phyloP scores from a whole-genome alignment of 2,113 vertebrate species.

The Mirza zaza region DNA sequence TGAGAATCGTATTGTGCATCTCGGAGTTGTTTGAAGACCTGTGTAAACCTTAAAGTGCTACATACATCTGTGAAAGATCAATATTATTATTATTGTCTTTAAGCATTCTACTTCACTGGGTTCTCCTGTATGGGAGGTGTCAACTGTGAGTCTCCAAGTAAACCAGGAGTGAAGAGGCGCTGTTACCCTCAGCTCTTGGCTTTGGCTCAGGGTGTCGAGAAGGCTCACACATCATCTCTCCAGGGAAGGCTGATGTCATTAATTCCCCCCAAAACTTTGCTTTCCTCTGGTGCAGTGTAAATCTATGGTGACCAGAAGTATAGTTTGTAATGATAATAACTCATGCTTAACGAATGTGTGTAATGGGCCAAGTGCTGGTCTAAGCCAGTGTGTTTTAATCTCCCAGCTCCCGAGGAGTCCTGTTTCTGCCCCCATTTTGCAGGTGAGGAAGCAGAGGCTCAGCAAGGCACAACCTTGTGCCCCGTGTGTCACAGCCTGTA shows the following conservation, averaged over 20 bases:
- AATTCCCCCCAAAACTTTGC: neutral
- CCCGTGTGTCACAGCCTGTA: neutral
- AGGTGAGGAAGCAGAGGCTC: neutral
- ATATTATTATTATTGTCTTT: neutral
- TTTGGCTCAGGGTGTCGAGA: neutral
- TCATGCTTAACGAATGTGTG: neutral
- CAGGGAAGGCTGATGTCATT: neutral
- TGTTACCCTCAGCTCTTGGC: neutral
- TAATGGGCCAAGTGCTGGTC: neutral
- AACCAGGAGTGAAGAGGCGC: neutral
- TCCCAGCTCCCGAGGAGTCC: neutral
- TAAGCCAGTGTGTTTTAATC: neutral
- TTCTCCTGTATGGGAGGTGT: neutral
- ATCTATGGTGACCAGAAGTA: neutral
- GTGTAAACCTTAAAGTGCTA: neutral
- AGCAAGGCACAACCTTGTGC: neutral
- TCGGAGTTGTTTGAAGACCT: neutral
- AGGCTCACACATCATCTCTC: neutral
- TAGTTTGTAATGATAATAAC: neutral
- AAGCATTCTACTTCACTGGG: neutral
- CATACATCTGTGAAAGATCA: neutral
- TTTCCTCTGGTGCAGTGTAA: neutral
- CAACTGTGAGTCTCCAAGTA: neutral
- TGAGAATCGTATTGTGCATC: neutral
- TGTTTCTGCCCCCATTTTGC: neutral